Evolutionary conservation across 2,797 vertebrate genomes (phyloP), one percentile per base, ranked within the genome.

Genomic region (Lophotriccus pileatus): DNA sequence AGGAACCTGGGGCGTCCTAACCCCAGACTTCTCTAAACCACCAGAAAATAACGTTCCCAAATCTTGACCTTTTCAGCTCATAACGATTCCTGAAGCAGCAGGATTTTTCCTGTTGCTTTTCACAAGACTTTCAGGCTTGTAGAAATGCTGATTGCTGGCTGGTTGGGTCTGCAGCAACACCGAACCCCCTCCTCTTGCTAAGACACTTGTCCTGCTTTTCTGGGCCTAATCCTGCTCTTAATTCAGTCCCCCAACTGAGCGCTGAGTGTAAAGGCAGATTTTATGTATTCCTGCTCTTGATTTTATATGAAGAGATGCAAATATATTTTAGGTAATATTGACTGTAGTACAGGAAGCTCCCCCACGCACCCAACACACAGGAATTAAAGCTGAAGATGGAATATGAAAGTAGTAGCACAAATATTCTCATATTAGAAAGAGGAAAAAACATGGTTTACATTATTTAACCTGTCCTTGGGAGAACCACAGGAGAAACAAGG

Each of bases 21-120:
- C 86, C 89, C 84, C 93, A 64, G 82, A 70, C 67, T 91, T 93
- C 93, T 84, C 87, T 80, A 55, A 94, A 92, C 88, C 86, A 14
- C 49, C 87, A 58, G 14, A 76, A 94, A 96, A 95, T 95, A 91
- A 62, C 17, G 21, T 68, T 93, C 80, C 76, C 66, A 34, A 87
- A 53, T 96, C 91, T 74, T 83, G 89, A 94, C 80, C 84, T 94
- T 94, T 95, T 84, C 87, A 77, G 89, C 63, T 89, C 62, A 41
- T 80, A 85, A 93, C 37, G 83, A 92, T 34, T 81, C 72, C 86
- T 66, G 37, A 87, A 95, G 83, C 92, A 94, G 93, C 87, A 87
- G 75, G 64, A 69, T 58, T 90, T 90, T 93, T 84, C 89, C 81
- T 84, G 77, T 80, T 91, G 90, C 66, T 90, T 96, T 84, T 80